Base-by-base conservation (phyloP, 1,140 invertebrate species). In the Drepana arcuata region DNA sequence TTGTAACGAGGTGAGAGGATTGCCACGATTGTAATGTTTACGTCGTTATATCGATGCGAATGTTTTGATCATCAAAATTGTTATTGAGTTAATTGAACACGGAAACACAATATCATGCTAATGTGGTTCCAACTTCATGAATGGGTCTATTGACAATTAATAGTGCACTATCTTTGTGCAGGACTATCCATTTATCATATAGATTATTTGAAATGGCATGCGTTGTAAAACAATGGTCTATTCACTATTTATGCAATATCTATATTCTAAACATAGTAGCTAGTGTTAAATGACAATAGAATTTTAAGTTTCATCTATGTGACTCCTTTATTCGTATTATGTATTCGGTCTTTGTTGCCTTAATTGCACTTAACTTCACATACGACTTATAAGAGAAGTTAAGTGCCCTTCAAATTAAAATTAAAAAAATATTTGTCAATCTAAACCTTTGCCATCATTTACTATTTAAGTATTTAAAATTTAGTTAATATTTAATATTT, bases 191-290 rank as follows among this genome's bases (percentile, higher is more conserved):
- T 73, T 63, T 69, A 69, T 71, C 55, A 52, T 39, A 53, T n/a
- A n/a, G n/a, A n/a, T 41, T 40, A 55, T 58, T 50, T 49, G 44
- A 44, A 55, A 50, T 48, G 48, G 41, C 49, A 51, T 54, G 38
- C 49, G 51, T 59, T 56, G 47, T 53, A 47, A 56, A 63, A 69
- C 62, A 69, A 69, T 69, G 48, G 62, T 42, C 63, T 49, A 62
- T 77, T 77, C 63, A 71, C 48, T 32, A 66, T 72, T 60, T 64
- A 55, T 50, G 58, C 70, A 68, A 57, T 62, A 57, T 48, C 58
- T 62, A 53, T 30, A 37, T 39, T 47, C 32, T 24, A 44, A 60
- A 43, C 48, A 49, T 49, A 21, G 46, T 64, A 45, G 52, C 58
- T 51, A 53, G 50, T 62, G 49, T 34, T 35, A 60, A 65, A 58